These are phyloP conservation scores for Amphiprion ocellaris DNA, from an alignment of 2,113 vertebrate species.

Conservation along the genomic window DNA sequence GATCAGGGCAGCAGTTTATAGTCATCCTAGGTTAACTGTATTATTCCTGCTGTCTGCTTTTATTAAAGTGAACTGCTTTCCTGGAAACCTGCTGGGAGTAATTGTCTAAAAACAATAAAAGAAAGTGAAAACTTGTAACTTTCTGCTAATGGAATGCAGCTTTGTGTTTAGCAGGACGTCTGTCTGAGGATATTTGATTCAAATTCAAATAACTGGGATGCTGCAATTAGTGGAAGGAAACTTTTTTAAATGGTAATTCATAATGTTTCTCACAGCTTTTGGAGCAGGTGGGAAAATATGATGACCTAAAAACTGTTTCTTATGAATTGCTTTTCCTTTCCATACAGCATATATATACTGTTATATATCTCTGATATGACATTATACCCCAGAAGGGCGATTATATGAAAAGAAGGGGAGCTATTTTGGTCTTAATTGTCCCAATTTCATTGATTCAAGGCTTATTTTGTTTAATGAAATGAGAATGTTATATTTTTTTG, in stretches of 20 bases:
- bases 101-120: constrained; percentile 69
- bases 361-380: constrained; percentile 8
- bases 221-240: constrained; percentile 41
- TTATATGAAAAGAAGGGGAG: constrained; percentile 12
- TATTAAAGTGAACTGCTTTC: constrained; percentile 65
- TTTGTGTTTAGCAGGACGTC: constrained; percentile 29
- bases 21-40: constrained; percentile 70
- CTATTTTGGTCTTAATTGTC: background rate
- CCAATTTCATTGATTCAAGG: background rate
- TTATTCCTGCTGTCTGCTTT: constrained; percentile 74
- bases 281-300: constrained; percentile 55
- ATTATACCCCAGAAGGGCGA: background rate
- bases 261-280: background rate
- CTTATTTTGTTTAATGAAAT: constrained; percentile 10
- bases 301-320: background rate
- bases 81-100: constrained; percentile 71
- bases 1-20: constrained; percentile 58
- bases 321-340: background rate
- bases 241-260: background rate
- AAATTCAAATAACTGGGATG: constrained; percentile 44
- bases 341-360: background rate
- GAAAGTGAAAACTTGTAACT: constrained; percentile 55
- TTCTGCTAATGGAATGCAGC: constrained; percentile 48
- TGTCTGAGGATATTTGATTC: constrained; percentile 42
- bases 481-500: background rate